phyloP scores from a whole-genome alignment of 37 sponge, comb jelly and placozoan species.

The Diacarnus erythraeanus region DNA sequence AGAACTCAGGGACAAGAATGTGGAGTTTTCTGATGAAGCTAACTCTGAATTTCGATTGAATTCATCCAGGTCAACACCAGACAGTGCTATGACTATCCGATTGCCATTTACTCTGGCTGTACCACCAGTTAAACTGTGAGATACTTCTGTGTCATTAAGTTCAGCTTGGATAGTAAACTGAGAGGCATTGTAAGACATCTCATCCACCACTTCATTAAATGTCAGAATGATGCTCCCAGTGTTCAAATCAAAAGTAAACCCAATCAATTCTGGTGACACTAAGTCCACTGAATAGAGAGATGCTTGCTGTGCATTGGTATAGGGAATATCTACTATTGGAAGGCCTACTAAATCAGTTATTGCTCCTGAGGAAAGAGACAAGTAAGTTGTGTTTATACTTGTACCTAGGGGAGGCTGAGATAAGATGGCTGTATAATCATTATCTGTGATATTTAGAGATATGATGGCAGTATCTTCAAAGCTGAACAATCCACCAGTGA shows the following conservation, averaged over 20 bases:
- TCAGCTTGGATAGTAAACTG: slow-evolving; percentile 50
- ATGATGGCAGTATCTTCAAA: slow-evolving; percentile 24
- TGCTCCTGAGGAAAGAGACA: slow-evolving; percentile 45
- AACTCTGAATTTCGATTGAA: slow-evolving; percentile 52
- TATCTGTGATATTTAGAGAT: slow-evolving; percentile 56
- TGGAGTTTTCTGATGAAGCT: slow-evolving; percentile 49
- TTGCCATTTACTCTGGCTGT: slow-evolving; percentile 19
- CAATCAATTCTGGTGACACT: slow-evolving; percentile 49
- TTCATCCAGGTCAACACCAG: slow-evolving; percentile 56
- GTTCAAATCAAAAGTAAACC: slow-evolving; percentile 68
- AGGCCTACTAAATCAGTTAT: slow-evolving; percentile 51
- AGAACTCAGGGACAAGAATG: slow-evolving; percentile 55
- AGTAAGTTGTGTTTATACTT: slow-evolving; percentile 55
- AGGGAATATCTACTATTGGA: slow-evolving; percentile 38
- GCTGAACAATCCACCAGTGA: slow-evolving; percentile 41
- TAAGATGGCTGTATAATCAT: slow-evolving; percentile 51
- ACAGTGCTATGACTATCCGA: slow-evolving; percentile 24
- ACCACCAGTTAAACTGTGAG: slow-evolving; percentile 72
- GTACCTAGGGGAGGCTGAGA: slow-evolving; percentile 43
- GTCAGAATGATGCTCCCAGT: slow-evolving; percentile 60
- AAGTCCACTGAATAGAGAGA: slow-evolving; percentile 67
- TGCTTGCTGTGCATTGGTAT: slow-evolving; percentile 54
- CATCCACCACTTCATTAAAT: slow-evolving; percentile 69
- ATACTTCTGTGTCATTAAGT: slow-evolving; percentile 22
- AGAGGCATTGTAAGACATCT: slow-evolving; percentile 45